These are phyloP conservation scores for Zaprionus inermis DNA, from an alignment of 1,140 invertebrate genomes.

Conservation along the genomic window DNA sequence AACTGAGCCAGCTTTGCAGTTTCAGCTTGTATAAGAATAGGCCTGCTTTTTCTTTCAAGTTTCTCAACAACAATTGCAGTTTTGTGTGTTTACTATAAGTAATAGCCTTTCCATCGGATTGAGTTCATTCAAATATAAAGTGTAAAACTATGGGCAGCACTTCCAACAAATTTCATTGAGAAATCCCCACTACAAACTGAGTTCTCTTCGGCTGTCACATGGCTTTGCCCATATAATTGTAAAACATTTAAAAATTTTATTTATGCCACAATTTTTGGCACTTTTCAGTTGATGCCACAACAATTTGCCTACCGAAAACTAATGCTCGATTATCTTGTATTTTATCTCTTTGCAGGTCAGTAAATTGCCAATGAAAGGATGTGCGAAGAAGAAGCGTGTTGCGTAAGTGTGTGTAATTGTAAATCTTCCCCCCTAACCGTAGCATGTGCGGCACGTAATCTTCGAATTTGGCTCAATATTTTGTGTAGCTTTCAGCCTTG, in stretches of 20 bases:
- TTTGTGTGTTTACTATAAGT: no score
- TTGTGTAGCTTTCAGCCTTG: constrained; percentile 43
- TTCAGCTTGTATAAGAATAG: no score
- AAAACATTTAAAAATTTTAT: constrained; percentile 9
- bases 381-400: background rate
- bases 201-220: background rate
- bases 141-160: background rate
- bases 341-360: constrained; percentile 64
- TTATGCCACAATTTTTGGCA: constrained; percentile 8
- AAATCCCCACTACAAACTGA: background rate
- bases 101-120: background rate
- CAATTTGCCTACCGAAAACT: constrained; percentile 22
- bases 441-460: background rate
- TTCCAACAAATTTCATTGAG: background rate
- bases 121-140: background rate
- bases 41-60: no score
- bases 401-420: constrained; percentile 29
- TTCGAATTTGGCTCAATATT: constrained; percentile 18
- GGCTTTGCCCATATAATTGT: background rate
- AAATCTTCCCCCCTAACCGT: background rate
- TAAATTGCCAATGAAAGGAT: constrained; percentile 22
- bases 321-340: constrained; percentile 39
- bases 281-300: constrained; percentile 5
- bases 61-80: no score
- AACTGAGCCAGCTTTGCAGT: no score